A percentile compares a stretch with the other conserved stretches of the same genome.
These are phyloP conservation scores for Gorsachius goisagi DNA, from an alignment of 2,113 vertebrate genomes.

Conservation along the genomic window DNA sequence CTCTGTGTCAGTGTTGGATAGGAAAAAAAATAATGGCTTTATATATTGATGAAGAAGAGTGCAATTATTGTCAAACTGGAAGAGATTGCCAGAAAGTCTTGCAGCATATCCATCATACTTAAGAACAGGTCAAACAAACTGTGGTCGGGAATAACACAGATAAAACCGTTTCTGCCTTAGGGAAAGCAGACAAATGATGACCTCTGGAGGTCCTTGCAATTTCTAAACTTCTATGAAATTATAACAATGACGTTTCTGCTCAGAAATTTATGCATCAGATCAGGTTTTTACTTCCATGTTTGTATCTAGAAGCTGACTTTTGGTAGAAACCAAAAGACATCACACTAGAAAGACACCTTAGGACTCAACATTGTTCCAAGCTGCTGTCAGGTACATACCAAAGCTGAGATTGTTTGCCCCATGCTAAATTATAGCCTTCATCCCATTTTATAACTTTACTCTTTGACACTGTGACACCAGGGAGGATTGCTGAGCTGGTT, in stretches of 20 bases:
- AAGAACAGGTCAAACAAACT: constrained; percentile 33
- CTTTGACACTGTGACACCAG: background rate
- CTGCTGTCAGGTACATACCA: background rate
- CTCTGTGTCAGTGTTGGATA: background rate
- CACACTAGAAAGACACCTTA: background rate
- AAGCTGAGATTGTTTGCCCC: background rate
- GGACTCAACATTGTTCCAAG: background rate
- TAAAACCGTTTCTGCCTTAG: constrained; percentile 11
- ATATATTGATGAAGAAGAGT: background rate
- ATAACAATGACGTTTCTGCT: background rate
- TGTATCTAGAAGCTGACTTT: background rate
- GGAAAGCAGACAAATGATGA: background rate
- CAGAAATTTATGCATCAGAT: background rate
- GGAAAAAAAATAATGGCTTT: background rate
- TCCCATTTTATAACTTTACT: background rate
- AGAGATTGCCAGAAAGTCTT: background rate
- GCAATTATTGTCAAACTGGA: background rate
- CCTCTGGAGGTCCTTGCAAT: background rate
- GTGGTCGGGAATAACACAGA: background rate
- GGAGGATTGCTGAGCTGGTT: background rate
- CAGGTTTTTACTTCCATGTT: background rate
- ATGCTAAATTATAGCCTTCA: background rate
- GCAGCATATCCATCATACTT: background rate
- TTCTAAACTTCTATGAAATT: background rate
- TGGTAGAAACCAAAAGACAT: background rate